phyloP scores from a whole-genome alignment of 2,797 vertebrate genomes.

The Gephyroberyx darwinii region DNA sequence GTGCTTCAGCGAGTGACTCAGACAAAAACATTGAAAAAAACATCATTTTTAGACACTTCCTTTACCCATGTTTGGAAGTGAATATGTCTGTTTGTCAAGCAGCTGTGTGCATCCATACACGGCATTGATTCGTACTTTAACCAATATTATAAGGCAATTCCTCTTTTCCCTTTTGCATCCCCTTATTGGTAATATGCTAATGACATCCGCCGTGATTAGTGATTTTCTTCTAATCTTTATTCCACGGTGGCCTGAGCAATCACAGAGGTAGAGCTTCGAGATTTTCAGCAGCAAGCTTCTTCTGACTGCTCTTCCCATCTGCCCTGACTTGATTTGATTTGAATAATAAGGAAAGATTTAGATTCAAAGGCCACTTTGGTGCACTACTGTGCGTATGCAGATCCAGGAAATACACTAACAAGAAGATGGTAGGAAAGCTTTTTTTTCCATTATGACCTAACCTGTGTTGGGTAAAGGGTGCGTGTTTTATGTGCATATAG shows the following conservation, averaged over 20 bases:
- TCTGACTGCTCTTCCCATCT: slow-evolving; percentile 85
- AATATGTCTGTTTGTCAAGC: slow-evolving; percentile 84
- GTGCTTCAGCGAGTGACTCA: slow-evolving; percentile 76
- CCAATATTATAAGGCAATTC: slow-evolving; percentile 86
- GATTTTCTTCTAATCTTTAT: slow-evolving; percentile 96
- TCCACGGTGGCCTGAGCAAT: slow-evolving; percentile 92
- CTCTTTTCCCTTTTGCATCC: slow-evolving; percentile 82
- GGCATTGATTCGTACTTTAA: slow-evolving; percentile 87
- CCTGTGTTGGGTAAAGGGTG: slow-evolving; percentile 48
- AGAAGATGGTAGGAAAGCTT: slow-evolving; percentile 36
- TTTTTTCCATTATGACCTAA: slow-evolving; percentile 59
- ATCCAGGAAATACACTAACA: slow-evolving; percentile 69
- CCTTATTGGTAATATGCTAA: slow-evolving; percentile 97
- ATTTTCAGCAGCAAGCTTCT: slow-evolving; percentile 87
- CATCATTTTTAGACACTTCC: slow-evolving; percentile 83
- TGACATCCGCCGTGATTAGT: slow-evolving; percentile 92
- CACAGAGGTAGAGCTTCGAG: slow-evolving; percentile 89
- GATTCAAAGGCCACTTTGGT: slow-evolving; percentile 79
- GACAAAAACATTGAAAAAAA: slow-evolving; percentile 82
- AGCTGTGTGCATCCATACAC: slow-evolving; percentile 83
- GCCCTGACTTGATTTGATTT: slow-evolving; percentile 88
- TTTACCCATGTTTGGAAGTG: slow-evolving; percentile 80
- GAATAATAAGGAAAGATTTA: slow-evolving; percentile 86
- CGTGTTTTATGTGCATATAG: slow-evolving; percentile 38
- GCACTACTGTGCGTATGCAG: slow-evolving; percentile 58